Conservation (phyloP, 2,888 invertebrate genomes). For the Cosmopolites sordidus region DNA sequence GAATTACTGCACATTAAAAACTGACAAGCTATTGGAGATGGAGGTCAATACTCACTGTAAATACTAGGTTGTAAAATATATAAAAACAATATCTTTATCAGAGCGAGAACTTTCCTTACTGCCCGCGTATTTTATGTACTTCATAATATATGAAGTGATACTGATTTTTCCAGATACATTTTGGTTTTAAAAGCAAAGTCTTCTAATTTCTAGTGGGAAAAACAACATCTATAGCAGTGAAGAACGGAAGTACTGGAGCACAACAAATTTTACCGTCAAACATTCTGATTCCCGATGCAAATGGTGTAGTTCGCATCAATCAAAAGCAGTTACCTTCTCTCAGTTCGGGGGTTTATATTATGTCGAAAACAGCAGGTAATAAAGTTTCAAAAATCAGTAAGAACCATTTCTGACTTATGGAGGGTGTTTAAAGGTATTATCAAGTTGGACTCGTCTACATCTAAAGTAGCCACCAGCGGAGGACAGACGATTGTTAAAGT, state of each 20-base stretch:
- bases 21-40: too few species aligned
- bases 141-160: too few species aligned
- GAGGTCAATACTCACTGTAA: too few species aligned
- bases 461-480: slow-evolving; percentile 44
- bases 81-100: too few species aligned
- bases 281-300: slow-evolving; percentile 53
- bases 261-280: slow-evolving; percentile 38
- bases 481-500: slow-evolving; percentile 48
- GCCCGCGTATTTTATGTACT: too few species aligned
- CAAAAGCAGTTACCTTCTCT: slow-evolving; percentile 66
- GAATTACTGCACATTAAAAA: too few species aligned
- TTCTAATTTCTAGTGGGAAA: neutral
- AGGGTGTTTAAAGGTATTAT: slow-evolving; percentile 53
- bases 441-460: slow-evolving; percentile 59
- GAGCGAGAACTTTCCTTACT: too few species aligned
- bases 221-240: slow-evolving; percentile 6
- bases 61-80: too few species aligned
- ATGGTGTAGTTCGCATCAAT: slow-evolving; percentile 70
- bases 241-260: slow-evolving; percentile 16
- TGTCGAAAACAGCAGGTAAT: slow-evolving; percentile 69
- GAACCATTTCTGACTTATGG: neutral
- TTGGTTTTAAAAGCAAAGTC: too few species aligned
- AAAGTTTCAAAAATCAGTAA: too few species aligned
- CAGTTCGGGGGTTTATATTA: slow-evolving; percentile 66
- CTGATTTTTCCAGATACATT: too few species aligned